phyloP scores from a whole-genome alignment of 2,113 vertebrate species.

The Pterocles gutturalis region DNA sequence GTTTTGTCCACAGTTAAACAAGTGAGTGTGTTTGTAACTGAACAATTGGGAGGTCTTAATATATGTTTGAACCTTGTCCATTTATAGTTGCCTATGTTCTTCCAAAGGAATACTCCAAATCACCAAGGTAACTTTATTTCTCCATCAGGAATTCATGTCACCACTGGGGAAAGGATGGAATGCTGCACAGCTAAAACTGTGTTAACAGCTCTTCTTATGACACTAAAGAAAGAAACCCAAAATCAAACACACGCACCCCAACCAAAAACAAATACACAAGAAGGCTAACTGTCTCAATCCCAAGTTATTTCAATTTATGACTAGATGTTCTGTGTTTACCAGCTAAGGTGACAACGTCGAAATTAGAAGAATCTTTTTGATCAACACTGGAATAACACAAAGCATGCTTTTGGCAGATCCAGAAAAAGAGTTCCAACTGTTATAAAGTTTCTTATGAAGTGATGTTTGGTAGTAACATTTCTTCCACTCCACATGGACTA shows the following conservation, averaged over 20 bases:
- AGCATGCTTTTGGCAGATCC: not conserved
- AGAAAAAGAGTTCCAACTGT: not conserved
- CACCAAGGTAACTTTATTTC: not conserved
- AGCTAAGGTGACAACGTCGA: not conserved
- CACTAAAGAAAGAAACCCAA: not conserved
- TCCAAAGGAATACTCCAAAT: not conserved
- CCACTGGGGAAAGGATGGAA: not conserved
- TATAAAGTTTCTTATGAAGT: not conserved
- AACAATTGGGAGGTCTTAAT: not conserved
- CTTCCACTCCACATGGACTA: not conserved
- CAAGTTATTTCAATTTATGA: not conserved
- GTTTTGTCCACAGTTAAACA: not conserved
- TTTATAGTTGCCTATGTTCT: not conserved
- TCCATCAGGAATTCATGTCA: not conserved
- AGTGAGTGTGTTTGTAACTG: not conserved
- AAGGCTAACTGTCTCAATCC: fast-evolving
- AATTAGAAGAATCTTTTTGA: not conserved
- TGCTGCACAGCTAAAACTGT: not conserved
- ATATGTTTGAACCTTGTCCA: not conserved
- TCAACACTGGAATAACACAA: not conserved
- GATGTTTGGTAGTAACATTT: not conserved
- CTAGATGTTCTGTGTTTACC: not conserved
- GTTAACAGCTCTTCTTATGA: not conserved
- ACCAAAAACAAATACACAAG: not conserved
- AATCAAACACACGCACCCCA: not conserved